Evolutionary conservation across 1,140 invertebrate genomes (phyloP), one percentile per base, ranked within the genome.

Genomic region (Agraylea sexmaculata): DNA sequence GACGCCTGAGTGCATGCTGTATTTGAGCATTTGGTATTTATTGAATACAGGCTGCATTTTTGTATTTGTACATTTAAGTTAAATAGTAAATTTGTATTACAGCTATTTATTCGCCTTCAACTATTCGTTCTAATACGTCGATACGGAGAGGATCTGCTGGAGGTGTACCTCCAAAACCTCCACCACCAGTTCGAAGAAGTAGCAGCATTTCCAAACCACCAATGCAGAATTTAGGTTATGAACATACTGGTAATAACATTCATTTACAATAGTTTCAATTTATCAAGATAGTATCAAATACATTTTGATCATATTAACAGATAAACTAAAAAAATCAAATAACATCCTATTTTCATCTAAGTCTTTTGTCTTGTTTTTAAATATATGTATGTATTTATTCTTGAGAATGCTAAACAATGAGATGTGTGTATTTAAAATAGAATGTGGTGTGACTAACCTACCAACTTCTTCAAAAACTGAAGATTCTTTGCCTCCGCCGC

Each of bases 171-270:
- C 61, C 60, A 29, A 78, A 87, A 59, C 84, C 84, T 20, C 80
- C 83, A 20, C 87, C 87, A 21, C 87, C 88, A 2, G 82, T 89
- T 1, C 68, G 88, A 44, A 68, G 87, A 25, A 88, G 86, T 8
- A 87, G 87, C 0, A 87, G 84, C 23, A 85, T 89, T 38, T 80
- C 80, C 0, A 42, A 63, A 2, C 62, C 48, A 0, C 42, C 53
- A 1, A 22, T 27, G 29, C 43, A 49, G 21, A 27, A 8, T 27
- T 27, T 27, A n/a, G 7, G 7, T n/a, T n/a, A n/a, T n/a, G n/a
- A n/a, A n/a, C n/a, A n/a, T n/a, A n/a, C n/a, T n/a, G n/a, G n/a
- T n/a, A n/a, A 31, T 13, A 15, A 31, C 6, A 10, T 31, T 31
- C 6, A 6, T 31, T 31, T 15, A 31, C 29, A 10, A 31, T 10